These are phyloP conservation scores for Hirudo medicinalis DNA, from an alignment of 1,140 invertebrate genomes.

Conservation along the genomic window DNA sequence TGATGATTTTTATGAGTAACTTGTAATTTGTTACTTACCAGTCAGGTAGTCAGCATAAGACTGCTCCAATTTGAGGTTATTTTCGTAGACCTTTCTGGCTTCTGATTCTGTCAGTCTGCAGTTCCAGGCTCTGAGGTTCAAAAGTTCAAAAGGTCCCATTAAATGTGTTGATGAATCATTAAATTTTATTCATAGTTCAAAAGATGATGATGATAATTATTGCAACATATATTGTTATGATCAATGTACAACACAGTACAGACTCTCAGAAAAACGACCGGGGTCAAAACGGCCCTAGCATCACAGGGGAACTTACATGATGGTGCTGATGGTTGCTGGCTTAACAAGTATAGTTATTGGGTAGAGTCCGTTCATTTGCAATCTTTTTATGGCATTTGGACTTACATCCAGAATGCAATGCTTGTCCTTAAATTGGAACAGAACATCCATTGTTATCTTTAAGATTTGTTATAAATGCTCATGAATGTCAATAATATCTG, in stretches of 20 bases:
- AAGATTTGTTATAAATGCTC: no score
- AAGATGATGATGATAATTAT: no score
- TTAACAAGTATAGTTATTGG: slow-evolving; percentile 97
- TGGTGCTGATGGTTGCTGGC: slow-evolving; percentile 87
- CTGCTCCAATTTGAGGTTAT: slow-evolving; percentile 6
- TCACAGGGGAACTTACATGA: slow-evolving; percentile 56
- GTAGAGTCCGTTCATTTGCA: slow-evolving; percentile 92
- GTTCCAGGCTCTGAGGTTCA: neutral
- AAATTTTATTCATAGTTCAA: no score
- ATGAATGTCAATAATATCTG: no score
- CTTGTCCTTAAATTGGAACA: slow-evolving; percentile 53
- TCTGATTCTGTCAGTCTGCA: neutral
- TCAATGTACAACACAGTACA: neutral
- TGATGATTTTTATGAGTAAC: no score
- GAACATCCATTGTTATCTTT: no score
- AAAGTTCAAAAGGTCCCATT: neutral
- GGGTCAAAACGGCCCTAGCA: neutral
- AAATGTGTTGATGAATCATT: no score
- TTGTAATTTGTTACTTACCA: neutral
- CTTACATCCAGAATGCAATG: slow-evolving; percentile 99
- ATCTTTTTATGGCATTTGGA: slow-evolving; percentile 93
- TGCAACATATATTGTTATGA: no score
- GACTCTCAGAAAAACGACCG: neutral
- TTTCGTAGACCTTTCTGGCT: slow-evolving; percentile 2
- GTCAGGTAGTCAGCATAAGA: slow-evolving; percentile 9